phyloP scores from a whole-genome alignment of 2,797 vertebrate species.

The Halcyon badia region DNA sequence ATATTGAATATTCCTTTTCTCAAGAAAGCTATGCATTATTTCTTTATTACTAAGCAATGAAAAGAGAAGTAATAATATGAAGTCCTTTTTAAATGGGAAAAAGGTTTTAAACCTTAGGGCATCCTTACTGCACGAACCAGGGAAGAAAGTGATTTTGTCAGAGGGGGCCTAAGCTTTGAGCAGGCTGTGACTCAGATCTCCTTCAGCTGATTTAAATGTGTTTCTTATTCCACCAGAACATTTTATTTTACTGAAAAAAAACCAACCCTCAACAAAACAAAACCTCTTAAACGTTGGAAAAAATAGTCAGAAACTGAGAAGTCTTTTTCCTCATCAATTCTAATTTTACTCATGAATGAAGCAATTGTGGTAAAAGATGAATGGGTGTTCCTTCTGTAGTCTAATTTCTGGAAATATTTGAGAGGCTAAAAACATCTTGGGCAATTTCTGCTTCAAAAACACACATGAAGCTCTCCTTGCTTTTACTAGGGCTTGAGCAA shows the following conservation, averaged over 20 bases:
- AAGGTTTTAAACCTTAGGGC: background rate
- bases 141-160: background rate
- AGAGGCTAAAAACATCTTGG: conserved; percentile 39
- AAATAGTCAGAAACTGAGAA: conserved; percentile 16
- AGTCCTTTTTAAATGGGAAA: background rate
- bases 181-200: background rate
- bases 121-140: background rate
- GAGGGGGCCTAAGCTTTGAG: background rate
- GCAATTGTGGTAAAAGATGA: conserved; percentile 52
- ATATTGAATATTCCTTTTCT: background rate
- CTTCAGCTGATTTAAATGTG: conserved; percentile 24
- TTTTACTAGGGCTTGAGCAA: background rate
- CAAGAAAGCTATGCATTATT: background rate
- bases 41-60: background rate
- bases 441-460: conserved; percentile 34
- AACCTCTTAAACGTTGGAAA: background rate
- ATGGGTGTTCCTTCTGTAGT: conserved; percentile 24
- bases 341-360: conserved; percentile 59
- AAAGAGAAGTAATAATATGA: background rate
- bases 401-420: conserved; percentile 39
- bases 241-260: background rate
- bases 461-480: background rate
- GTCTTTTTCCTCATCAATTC: background rate
- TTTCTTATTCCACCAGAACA: background rate
- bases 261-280: background rate